Base-by-base conservation (phyloP, 1,140 invertebrate genomes). In the Lysiphlebus fabarum region DNA sequence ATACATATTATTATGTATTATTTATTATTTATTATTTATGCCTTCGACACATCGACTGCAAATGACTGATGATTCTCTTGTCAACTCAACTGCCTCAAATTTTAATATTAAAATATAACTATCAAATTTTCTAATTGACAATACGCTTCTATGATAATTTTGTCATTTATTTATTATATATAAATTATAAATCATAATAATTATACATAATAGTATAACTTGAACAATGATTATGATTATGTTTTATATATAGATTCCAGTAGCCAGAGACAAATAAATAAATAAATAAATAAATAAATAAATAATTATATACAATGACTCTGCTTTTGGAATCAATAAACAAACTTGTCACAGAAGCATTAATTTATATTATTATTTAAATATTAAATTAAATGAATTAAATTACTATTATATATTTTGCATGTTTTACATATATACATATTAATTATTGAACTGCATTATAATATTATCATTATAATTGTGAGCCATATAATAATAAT, bases 71-170 rank as follows among this genome's bases (percentile, higher is more conserved):
- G 60, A 63, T 66, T 37, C 68, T 76, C 71, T 78, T 78, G 68
- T 74, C 75, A 76, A 78, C 75, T 76, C 67, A 78, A 78, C 76
- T 78, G 76, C 76, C 76, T 78, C 76, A 78, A 26, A 1, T 49
- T 67, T 70, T 11, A 26, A 45, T 50, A 41, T 17, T 26, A 26
- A n/a, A 42, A 37, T 48, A 17, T 47, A 12, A 26, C 9, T 6
- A 44, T 42, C 40, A 45, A 50, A 49, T 58, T 58, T 56, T 45
- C 54, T 42, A 51, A 36, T 33, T 12, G 2, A 37, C 10, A 58
- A 56, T 62, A 62, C 56, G 74, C 76, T 78, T 76, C 75, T 72
- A 72, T 62, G 75, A 74, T 66, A 74, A 51, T 51, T 51, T 40
- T 40, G 1, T n/a, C n/a, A n/a, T n/a, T n/a, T n/a, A n/a, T n/a